Base-by-base conservation (phyloP, 1,140 invertebrate genomes). In the Bombus haemorrhoidalis region DNA sequence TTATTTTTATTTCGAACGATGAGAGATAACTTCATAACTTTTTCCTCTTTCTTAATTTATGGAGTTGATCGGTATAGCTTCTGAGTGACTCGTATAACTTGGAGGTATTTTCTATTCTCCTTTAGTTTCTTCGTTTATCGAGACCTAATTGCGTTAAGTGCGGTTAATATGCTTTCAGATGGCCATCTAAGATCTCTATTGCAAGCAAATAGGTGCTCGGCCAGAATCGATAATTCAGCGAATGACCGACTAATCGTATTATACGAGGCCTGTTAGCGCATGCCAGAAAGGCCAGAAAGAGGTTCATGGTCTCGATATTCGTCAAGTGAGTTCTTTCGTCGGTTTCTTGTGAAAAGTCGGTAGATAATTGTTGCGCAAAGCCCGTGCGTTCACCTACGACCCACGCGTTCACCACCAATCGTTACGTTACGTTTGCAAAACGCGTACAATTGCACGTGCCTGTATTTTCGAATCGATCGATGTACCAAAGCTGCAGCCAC, bases 381-480 rank as follows among this genome's bases (percentile, higher is more conserved):
- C 43, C 41, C 75, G 86, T 79, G 75, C 75, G 53, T 87, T 87
- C 86, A 84, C 75, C 82, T 59, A 78, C 81, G 37, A 43, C 77
- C 83, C 86, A 85, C 83, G 83, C 77, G 81, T 72, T 41, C 41
- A n/a, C 81, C 47, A 32, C 37, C 37, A 39, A 53, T 62, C 53
- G 53, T 82, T 84, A 66, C 79, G 62, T 87, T 81, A 77, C 32
- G 83, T 53, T 87, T 85, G 74, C 81, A 39, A 87, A 85, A 75
- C 86, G 86, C 82, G 75, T 87, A 84, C 82, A 53, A 72, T 57
- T 83, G 85, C 85, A 86, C 85, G 85, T 86, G 85, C 74, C 71
- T 86, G 85, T 71, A 84, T 87, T 87, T 85, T 68, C 86, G 72
- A 82, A 83, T 83, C 78, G 85, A 86, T 83, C 69, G 69, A 43